phyloP scores from a whole-genome alignment of 1,140 invertebrate species.

The Pristionchus pacificus region DNA sequence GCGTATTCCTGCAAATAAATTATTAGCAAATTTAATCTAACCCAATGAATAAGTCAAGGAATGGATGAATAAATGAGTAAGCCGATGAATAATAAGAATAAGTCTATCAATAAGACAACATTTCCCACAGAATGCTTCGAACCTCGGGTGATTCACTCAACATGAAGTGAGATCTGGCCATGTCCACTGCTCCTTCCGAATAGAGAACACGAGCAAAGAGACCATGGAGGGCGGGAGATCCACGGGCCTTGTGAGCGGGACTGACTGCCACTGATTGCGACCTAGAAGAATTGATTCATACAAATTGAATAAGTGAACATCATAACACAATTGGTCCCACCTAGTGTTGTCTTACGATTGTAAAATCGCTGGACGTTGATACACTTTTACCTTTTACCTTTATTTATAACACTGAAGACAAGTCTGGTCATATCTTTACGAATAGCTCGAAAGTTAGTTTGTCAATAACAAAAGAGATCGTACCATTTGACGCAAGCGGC shows the following conservation, averaged over 20 bases:
- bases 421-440: background rate
- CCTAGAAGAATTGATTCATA: too few species aligned
- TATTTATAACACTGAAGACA: background rate
- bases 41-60: background rate
- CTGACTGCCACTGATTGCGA: conserved; percentile 9
- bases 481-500: conserved; percentile 11
- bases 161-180: conserved; percentile 7
- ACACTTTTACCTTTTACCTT: too few species aligned
- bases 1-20: conserved; percentile 12
- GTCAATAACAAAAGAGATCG: background rate
- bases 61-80: background rate
- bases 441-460: background rate
- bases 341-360: too few species aligned
- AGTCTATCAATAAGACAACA: background rate
- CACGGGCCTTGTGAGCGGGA: conserved; percentile 11
- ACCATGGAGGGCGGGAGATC: conserved; percentile 18
- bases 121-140: background rate
- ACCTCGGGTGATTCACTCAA: conserved; percentile 14
- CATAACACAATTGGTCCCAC: too few species aligned
- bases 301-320: too few species aligned
- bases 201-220: conserved; percentile 9
- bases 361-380: too few species aligned
- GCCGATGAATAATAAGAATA: background rate
- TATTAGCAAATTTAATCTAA: background rate
- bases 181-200: background rate